phyloP scores from a whole-genome alignment of 64 coral and sea anemone species.

The Catalaphyllia jardinei region DNA sequence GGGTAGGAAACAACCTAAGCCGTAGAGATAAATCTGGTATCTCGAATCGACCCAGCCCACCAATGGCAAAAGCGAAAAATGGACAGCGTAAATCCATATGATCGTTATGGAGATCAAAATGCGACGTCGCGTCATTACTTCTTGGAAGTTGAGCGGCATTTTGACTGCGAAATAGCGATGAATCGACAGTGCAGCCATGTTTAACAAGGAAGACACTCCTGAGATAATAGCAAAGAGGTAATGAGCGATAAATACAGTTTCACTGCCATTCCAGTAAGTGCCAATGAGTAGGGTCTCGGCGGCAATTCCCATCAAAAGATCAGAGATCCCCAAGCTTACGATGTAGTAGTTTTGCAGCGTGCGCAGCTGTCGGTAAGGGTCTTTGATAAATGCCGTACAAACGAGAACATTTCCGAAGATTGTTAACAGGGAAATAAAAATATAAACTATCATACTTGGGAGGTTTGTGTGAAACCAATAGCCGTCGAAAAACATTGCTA shows the following conservation, averaged over 20 bases:
- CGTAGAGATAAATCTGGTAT: slow-evolving; percentile 77
- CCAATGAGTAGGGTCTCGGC: slow-evolving; percentile 63
- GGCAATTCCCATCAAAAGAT: slow-evolving; percentile 72
- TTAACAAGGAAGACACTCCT: slow-evolving; percentile 57
- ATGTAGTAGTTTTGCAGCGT: slow-evolving; percentile 80
- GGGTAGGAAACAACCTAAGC: slow-evolving; percentile 65
- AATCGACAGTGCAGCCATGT: slow-evolving; percentile 73
- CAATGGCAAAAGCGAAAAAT: slow-evolving; percentile 50
- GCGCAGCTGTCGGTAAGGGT: slow-evolving; percentile 66
- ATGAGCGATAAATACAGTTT: slow-evolving; percentile 53
- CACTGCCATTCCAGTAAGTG: slow-evolving; percentile 52
- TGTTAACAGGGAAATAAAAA: slow-evolving; percentile 58
- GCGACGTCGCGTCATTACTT: slow-evolving; percentile 53
- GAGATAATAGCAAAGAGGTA: slow-evolving; percentile 67
- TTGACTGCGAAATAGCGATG: slow-evolving; percentile 72
- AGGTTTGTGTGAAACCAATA: slow-evolving; percentile 77
- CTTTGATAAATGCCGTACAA: slow-evolving; percentile 61
- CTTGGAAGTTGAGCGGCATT: slow-evolving; percentile 66
- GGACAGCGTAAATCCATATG: slow-evolving; percentile 67
- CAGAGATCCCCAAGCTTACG: slow-evolving; percentile 76
- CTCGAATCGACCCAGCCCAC: slow-evolving; percentile 37
- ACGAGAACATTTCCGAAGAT: slow-evolving; percentile 59
- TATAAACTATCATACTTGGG: slow-evolving; percentile 53
- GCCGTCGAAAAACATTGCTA: slow-evolving; percentile 70
- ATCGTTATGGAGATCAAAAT: slow-evolving; percentile 53